These are phyloP conservation scores for Malurus alboscapulatus DNA, from an alignment of 2,113 vertebrate genomes.

Conservation along the genomic window DNA sequence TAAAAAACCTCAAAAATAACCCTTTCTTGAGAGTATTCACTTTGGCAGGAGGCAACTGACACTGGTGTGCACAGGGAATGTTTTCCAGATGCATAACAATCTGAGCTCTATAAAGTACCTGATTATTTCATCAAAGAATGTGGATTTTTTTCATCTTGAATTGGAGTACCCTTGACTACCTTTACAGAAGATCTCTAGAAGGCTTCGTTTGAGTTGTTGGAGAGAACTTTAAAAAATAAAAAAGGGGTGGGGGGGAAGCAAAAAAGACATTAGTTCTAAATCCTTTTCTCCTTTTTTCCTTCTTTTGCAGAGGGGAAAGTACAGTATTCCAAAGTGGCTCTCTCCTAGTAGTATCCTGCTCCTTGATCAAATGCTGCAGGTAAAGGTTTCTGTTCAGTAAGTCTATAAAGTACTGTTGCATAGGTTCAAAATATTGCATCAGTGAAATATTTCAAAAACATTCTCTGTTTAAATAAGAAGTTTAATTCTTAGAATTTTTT, in stretches of 20 bases:
- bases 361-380: constrained; percentile 96
- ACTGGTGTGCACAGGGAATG: background rate
- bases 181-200: background rate
- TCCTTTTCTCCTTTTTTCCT: background rate
- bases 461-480: background rate
- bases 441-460: background rate
- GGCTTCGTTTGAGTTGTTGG: background rate
- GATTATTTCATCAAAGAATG: background rate
- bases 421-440: background rate
- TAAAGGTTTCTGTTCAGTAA: constrained; percentile 38
- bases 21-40: fast-evolving
- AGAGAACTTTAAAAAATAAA: background rate
- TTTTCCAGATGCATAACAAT: background rate
- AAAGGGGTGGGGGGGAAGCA: too few relatives aligned
- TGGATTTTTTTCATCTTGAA: background rate
- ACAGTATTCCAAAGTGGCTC: constrained; percentile 87
- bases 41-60: background rate
- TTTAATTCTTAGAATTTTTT: background rate
- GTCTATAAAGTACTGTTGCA: background rate
- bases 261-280: background rate
- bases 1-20: background rate
- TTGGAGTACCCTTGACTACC: background rate
- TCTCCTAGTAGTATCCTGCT: constrained; percentile 83
- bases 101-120: background rate
- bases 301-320: constrained; percentile 84